Evolutionary conservation across 2,888 invertebrate genomes (phyloP), one percentile per base, ranked within the genome.

Genomic region (Hanleya hanleyi): DNA sequence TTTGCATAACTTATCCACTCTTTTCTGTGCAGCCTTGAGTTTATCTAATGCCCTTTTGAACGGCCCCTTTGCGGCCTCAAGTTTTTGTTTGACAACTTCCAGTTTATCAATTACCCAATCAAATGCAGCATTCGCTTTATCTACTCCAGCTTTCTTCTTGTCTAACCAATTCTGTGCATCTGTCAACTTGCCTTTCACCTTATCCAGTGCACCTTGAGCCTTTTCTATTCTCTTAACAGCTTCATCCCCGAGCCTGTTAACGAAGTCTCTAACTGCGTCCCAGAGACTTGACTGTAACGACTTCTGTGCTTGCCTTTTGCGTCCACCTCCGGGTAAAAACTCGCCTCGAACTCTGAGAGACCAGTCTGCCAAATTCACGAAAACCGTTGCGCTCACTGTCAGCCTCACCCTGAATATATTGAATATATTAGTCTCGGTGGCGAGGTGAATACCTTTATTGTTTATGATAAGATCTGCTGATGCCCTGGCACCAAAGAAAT

Each of bases 141-240:
- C 64, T 33, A 64, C 38, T 1, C 9, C 36, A 29, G 4, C 12
- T 35, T 68, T 38, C 35, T 38, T 68, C 38, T 37, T n/a, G n/a
- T 67, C 67, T 9, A 67, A 49, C 67, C 67, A 67, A 26, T 29
- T 47, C 22, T 67, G 67, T 1, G 57, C 51, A 18, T 7, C 33
- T 7, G 36, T 38, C 18, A 68, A 2, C 33, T 68, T 68, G 12
- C 32, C 29, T n/a, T 68, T 35, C 9, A 37, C 51, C n/a, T 5
- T 5, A 5, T 50, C 35, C 32, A 68, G 15, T 5, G 41, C 67
- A 9, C 41, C 32, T 29, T 67, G 47, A 1, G 67, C 67, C 47
- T 67, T 32, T 15, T 32, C 15, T 18, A 67, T 47, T 67, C 69
- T 18, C 32, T 57, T 47, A 29, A 32, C 32, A 18, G 67, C 67